Base-by-base conservation (phyloP, 2,888 invertebrate species). In the Julus scandinavius region DNA sequence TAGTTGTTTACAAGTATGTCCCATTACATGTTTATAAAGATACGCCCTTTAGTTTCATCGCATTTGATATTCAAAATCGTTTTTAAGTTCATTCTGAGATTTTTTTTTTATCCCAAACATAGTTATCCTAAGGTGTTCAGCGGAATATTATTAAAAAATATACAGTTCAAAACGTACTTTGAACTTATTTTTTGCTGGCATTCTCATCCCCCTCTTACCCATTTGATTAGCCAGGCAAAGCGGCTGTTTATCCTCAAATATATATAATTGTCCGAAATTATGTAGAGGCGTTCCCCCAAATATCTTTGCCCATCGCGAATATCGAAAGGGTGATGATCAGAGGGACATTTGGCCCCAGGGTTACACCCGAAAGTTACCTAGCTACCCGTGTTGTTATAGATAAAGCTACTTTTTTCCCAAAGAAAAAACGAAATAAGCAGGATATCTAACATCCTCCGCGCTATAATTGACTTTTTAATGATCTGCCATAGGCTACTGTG, bases 311-410 rank as follows among this genome's bases (percentile, higher is more conserved):
- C 72, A n/a, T 29, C 29, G 29, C 7, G 29, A 72, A 29, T 9
- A 72, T 72, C 72, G 72, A 72, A 72, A 72, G 72, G 72, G 72
- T 72, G 72, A 4, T 63, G 63, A 63, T 63, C 63, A 63, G 63
- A 63, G 63, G 63, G 63, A 63, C 63, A 63, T 63, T n/a, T 63
- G 63, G 20, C 63, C 63, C 63, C 20, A 20, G 63, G 63, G 63
- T 20, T 20, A 63, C 63, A 63, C 4, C 63, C n/a, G 72, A 11
- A 29, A 29, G 29, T 29, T 29, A 29, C 29, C 29, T 29, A 11
- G 72, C 72, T 72, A 72, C 72, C 72, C 20, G 72, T 72, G 9
- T 72, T 72, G 72, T 29, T 20, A 72, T 72, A 13, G 13, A 72
- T 29, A 9, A 11, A 29, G 72, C n/a, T 49, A 13, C 49, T 9